Evolutionary conservation across 2,113 vertebrate genomes (phyloP).

Genomic region (Antechinus stuartii): DNA sequence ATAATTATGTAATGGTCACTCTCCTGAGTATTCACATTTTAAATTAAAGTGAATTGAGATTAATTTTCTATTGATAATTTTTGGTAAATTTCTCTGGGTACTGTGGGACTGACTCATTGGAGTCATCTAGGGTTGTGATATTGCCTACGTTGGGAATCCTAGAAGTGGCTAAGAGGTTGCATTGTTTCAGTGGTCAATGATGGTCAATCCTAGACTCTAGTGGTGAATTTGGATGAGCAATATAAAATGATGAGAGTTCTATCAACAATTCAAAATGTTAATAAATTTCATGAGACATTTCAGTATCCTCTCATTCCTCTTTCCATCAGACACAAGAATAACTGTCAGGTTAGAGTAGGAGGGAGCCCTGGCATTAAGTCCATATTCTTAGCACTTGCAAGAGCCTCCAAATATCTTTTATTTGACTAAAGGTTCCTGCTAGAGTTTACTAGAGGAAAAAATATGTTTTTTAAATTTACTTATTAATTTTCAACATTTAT

Average conservation of each 20-base stretch:
- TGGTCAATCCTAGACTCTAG: too few relatives aligned
- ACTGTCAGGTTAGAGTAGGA: neutral
- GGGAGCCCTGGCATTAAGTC: neutral
- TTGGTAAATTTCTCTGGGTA: neutral
- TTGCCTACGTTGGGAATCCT: too few relatives aligned
- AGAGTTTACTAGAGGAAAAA: neutral
- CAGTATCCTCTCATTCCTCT: neutral
- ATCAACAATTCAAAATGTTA: neutral
- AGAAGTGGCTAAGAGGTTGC: too few relatives aligned
- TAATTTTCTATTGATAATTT: neutral
- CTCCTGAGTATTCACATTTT: neutral
- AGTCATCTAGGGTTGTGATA: too few relatives aligned
- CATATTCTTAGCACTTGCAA: neutral
- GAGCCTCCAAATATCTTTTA: neutral
- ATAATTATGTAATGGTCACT: neutral
- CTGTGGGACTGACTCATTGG: too few relatives aligned
- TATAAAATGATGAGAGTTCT: neutral
- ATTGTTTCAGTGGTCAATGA: too few relatives aligned
- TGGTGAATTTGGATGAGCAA: neutral
- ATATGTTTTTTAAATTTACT: too few relatives aligned
- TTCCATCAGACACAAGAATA: neutral
- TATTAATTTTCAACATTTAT: too few relatives aligned
- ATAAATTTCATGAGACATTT: neutral
- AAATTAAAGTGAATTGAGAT: neutral
- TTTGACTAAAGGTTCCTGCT: neutral